Conservation (phyloP, 2,113 vertebrate species). For the Symphodus melops region DNA sequence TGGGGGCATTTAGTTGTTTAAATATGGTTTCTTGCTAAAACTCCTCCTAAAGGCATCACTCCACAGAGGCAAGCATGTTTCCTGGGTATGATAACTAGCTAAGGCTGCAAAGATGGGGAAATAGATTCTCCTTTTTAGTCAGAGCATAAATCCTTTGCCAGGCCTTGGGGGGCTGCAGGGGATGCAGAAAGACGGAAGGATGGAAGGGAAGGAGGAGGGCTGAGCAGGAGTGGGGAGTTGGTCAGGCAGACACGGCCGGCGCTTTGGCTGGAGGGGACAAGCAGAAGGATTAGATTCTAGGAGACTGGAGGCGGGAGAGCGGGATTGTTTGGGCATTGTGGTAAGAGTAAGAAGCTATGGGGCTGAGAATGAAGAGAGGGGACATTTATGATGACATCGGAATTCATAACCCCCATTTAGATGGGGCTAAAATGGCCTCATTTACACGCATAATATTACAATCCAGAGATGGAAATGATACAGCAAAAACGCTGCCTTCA, state of each 20-base stretch:
- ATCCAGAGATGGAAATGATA: slow-evolving; percentile 57
- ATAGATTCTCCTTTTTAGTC: slow-evolving; percentile 76
- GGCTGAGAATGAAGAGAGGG: slow-evolving; percentile 55
- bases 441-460: slow-evolving; percentile 54
- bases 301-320: slow-evolving; percentile 72
- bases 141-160: slow-evolving; percentile 76
- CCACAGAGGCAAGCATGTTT: slow-evolving; percentile 80
- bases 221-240: slow-evolving; percentile 66
- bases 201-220: slow-evolving; percentile 50
- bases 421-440: slow-evolving; percentile 57
- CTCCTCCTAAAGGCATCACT: slow-evolving; percentile 79
- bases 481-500: slow-evolving; percentile 40
- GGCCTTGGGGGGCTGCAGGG: slow-evolving; percentile 68
- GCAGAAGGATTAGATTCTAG: slow-evolving; percentile 77
- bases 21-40: slow-evolving; percentile 84
- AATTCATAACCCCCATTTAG: slow-evolving; percentile 66
- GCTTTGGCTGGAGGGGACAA: slow-evolving; percentile 74
- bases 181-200: slow-evolving; percentile 68
- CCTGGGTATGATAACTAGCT: slow-evolving; percentile 74
- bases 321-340: slow-evolving; percentile 72
- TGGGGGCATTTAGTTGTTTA: slow-evolving; percentile 79
- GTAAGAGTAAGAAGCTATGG: slow-evolving; percentile 57
- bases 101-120: slow-evolving; percentile 73
- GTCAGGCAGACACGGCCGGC: slow-evolving; percentile 73
- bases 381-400: slow-evolving; percentile 68